Base-by-base conservation (phyloP, 2,888 invertebrate species). In the Phaonia tiefii region DNA sequence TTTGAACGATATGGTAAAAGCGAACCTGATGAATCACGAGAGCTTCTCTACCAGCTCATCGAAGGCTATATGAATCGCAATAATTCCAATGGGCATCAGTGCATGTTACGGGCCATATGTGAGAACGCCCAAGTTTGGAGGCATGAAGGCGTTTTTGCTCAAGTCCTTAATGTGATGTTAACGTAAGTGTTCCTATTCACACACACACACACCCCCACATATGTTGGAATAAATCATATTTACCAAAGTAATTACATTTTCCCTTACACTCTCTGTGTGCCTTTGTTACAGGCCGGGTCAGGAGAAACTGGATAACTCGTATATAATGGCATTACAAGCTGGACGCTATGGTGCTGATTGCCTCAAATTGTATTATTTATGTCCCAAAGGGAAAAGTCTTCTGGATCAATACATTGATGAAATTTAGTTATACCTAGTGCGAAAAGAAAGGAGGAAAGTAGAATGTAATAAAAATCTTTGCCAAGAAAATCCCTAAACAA, bases 71-170 rank as follows among this genome's bases (percentile, higher is more conserved):
- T 89, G 86, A 86, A 85, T 5, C 82, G 49, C 37, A 83, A 82
- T 39, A 73, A 75, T 71, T 58, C 75, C 39, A 72, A 79, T 44
- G 90, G 90, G 0, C 85, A 85, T 1, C 83, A 86, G 72, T 90
- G 90, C 67, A 65, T 90, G 20, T 63, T 89, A 11, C 86, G 90
- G 2, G 85, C 88, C 1, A 89, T 90, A 70, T 90, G 90, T 75
- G 89, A 90, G 80, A 90, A 90, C 85, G 89, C 87, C 1, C 89
- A 89, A 84, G 82, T 89, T 13, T 85, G 88, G 80, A 86, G 86
- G 31, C 87, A 88, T 76, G 82, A 86, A 10, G 89, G 87, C 3
- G 83, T 90, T n/a, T 84, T 88, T 79, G 85, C 88, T 1, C 86
- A 87, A 80, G 80, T 89, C 2, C 75, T 89, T 2, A 80, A 86